phyloP scores from a whole-genome alignment of 2,888 invertebrate species.

The Clivina fossor region DNA sequence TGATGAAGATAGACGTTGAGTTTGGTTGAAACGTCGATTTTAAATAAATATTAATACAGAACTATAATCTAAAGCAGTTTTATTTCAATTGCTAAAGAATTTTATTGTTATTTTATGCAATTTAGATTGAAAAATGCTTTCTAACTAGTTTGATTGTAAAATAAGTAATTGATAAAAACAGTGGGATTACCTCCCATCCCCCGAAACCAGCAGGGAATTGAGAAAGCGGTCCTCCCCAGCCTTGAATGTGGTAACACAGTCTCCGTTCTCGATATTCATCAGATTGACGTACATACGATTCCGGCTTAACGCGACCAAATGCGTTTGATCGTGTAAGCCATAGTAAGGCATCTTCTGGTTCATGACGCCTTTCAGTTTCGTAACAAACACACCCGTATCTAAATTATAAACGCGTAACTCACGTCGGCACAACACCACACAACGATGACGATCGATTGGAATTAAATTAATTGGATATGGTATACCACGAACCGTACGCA shows the following conservation, averaged over 20 bases:
- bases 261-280: conserved; percentile 79
- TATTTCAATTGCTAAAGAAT: no score
- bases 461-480: conserved; percentile 77
- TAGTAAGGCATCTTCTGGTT: conserved; percentile 92
- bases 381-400: conserved; percentile 71
- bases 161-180: no score
- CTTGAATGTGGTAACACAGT: conserved; percentile 84
- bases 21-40: no score
- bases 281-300: conserved; percentile 89
- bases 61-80: no score
- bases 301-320: conserved; percentile 78
- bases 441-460: conserved; percentile 74
- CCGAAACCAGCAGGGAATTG: conserved; percentile 83
- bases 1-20: no score
- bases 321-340: conserved; percentile 77
- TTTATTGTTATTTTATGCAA: no score
- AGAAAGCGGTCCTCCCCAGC: conserved; percentile 88
- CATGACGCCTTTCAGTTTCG: conserved; percentile 82
- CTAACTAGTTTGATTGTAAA: no score
- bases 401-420: conserved; percentile 81
- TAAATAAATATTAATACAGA: no score
- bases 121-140: no score
- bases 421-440: conserved; percentile 78
- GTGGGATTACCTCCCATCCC: conserved; percentile 83
- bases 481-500: conserved; percentile 71